Conservation (phyloP, 1,140 invertebrate genomes). For the Microplitis mediator region DNA sequence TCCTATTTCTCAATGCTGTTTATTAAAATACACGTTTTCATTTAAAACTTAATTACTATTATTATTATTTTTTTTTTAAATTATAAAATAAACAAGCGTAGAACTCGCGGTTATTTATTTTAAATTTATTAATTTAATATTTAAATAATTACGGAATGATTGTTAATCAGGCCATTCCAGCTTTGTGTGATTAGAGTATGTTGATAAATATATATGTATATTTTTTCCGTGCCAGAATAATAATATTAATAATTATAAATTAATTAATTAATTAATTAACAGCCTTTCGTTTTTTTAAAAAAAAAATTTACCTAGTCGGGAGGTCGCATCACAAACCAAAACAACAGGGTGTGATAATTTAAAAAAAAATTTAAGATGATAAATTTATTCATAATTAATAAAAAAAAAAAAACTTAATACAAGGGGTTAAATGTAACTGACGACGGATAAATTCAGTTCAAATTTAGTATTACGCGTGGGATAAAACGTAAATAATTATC, state of each 20-base stretch:
- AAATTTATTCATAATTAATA: too few relatives aligned
- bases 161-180: constrained; percentile 14
- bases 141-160: background rate
- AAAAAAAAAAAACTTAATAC: background rate
- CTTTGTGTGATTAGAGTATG: constrained; percentile 7
- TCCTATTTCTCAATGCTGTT: background rate
- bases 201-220: constrained; percentile 10
- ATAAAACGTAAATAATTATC: constrained; percentile 29
- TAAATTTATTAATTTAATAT: background rate
- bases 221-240: constrained; percentile 20
- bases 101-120: background rate
- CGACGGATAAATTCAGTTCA: constrained; percentile 39
- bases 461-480: constrained; percentile 44
- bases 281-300: background rate
- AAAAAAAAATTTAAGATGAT: background rate
- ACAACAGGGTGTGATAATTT: constrained; percentile 15
- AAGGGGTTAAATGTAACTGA: constrained; percentile 26
- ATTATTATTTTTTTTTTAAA: background rate
- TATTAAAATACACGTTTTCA: too few relatives aligned
- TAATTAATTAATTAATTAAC: background rate
- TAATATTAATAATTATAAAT: too few relatives aligned
- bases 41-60: background rate
- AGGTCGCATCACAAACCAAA: background rate
- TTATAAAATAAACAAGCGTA: background rate
- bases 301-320: constrained; percentile 19